These are phyloP conservation scores for Siniperca obscura DNA, from an alignment of 2,797 vertebrate species.

Conservation along the genomic window DNA sequence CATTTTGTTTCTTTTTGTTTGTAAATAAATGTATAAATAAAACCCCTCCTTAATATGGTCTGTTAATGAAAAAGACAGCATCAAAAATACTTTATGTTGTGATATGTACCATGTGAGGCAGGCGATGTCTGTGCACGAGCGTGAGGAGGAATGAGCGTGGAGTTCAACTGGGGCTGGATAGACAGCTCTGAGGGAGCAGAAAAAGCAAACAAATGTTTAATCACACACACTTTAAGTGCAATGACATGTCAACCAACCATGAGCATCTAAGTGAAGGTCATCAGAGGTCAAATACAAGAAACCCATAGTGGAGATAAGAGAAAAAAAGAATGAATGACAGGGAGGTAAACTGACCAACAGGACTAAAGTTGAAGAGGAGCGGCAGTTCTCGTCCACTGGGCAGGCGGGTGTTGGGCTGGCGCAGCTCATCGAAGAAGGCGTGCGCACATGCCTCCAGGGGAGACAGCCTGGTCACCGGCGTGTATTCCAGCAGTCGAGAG, in stretches of 20 bases:
- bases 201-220: conserved; percentile 31
- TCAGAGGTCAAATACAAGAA: neutral
- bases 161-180: conserved; percentile 93
- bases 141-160: conserved; percentile 94
- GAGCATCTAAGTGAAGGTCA: neutral
- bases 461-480: conserved; percentile 92
- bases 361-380: conserved; percentile 95
- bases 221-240: neutral
- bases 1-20: neutral
- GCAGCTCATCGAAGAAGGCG: conserved; percentile 94
- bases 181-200: conserved; percentile 87
- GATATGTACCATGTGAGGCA: conserved; percentile 83
- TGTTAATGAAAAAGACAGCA: conserved; percentile 3
- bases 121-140: conserved; percentile 89
- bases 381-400: conserved; percentile 93
- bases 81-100: neutral
- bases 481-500: conserved; percentile 94
- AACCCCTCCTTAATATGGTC: too few relatives aligned
- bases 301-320: neutral
- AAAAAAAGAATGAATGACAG: neutral
- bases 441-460: conserved; percentile 94
- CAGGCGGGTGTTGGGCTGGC: conserved; percentile 90
- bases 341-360: conserved; percentile 86
- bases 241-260: neutral
- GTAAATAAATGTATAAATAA: neutral